Evolutionary conservation across 37 sponge, comb jelly and placozoan species (phyloP).

Genomic region (Petrosia ficiformis): DNA sequence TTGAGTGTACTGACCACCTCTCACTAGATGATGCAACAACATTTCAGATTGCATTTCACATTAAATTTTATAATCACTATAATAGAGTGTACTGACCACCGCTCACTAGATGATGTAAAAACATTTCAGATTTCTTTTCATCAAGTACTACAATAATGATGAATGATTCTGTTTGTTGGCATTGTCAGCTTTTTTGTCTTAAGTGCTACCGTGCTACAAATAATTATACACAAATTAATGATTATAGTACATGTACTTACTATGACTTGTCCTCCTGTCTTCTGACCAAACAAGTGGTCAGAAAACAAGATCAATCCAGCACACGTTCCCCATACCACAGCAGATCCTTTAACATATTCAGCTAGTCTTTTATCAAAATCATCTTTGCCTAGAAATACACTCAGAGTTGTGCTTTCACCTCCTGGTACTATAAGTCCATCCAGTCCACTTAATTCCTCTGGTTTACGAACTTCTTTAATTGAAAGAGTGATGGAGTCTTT

Average conservation of each 20-base stretch:
- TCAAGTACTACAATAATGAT: no score
- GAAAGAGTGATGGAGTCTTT: neutral
- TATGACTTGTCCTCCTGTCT: conserved; percentile 67
- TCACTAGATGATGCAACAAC: no score
- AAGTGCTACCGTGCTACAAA: conserved; percentile 3
- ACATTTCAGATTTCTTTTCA: no score
- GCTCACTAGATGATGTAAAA: no score
- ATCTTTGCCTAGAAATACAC: conserved; percentile 61
- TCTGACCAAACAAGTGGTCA: conserved; percentile 51
- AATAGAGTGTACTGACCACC: no score
- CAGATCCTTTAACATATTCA: conserved; percentile 26
- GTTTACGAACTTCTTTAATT: conserved; percentile 37
- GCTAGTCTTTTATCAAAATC: conserved; percentile 44
- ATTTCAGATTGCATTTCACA: no score
- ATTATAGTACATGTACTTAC: conserved; percentile 25
- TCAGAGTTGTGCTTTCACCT: conserved; percentile 82
- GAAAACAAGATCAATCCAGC: conserved; percentile 72
- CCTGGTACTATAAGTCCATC: conserved; percentile 77
- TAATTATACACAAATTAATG: no score
- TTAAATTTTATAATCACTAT: no score
- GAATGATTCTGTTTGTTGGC: no score
- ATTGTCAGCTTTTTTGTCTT: no score
- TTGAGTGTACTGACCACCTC: no score
- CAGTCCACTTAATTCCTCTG: conserved; percentile 24
- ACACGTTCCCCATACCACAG: conserved; percentile 77